Percentiles rank a stretch among this genome's conserved stretches.
Evolutionary conservation across 2,888 invertebrate genomes (phyloP).

Genomic region (Rhopalosiphum nymphaeae): DNA sequence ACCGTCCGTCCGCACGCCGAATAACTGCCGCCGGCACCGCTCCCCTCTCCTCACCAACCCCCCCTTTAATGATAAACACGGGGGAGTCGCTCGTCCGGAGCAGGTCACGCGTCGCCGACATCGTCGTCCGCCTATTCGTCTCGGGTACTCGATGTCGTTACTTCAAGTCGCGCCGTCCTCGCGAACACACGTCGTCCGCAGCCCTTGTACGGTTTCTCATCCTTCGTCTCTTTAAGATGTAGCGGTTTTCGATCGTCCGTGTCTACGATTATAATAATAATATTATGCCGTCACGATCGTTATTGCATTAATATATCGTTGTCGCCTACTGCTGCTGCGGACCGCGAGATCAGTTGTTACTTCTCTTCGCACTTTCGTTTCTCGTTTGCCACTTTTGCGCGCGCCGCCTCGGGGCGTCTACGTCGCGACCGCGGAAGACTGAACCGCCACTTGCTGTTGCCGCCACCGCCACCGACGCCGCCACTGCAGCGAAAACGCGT

Average conservation of each 20-base stretch:
- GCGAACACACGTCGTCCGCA: background rate
- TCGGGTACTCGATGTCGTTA: background rate
- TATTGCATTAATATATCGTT: background rate
- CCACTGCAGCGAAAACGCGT: background rate
- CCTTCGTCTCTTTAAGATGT: background rate
- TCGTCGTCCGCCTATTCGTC: background rate
- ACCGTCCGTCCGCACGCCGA: background rate
- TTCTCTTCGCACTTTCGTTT: background rate
- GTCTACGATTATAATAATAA: background rate
- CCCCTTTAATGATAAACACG: background rate
- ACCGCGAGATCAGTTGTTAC: background rate
- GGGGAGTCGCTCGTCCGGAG: slow-evolving; percentile 2
- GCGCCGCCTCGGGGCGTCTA: background rate
- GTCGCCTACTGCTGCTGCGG: background rate
- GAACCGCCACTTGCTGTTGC: background rate
- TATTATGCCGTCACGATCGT: background rate
- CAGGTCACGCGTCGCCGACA: slow-evolving; percentile 11
- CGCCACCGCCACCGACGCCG: background rate
- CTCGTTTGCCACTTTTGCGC: background rate
- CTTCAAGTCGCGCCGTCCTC: background rate
- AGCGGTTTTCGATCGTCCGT: background rate
- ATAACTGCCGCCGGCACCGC: background rate
- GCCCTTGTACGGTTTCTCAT: slow-evolving; percentile 11
- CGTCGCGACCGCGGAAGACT: background rate
- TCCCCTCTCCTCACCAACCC: background rate